Base-by-base conservation (phyloP, 2,797 vertebrate genomes). In the Chloroceryle inda region DNA sequence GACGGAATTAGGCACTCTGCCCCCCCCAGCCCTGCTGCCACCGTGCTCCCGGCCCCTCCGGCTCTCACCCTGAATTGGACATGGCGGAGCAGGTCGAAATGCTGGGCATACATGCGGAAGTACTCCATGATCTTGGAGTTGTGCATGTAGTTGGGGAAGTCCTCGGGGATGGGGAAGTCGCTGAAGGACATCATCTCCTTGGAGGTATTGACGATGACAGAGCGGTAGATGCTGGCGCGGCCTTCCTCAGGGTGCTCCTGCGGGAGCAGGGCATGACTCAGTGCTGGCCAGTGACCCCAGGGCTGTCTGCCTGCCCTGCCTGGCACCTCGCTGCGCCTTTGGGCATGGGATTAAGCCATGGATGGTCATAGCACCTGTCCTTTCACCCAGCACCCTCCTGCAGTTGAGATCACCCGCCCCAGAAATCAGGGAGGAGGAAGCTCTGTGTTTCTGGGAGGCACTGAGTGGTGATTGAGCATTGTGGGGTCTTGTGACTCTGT, bases 181-280 rank as follows among this genome's bases (percentile, higher is more conserved):
- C 99, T 99, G 98, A 98, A 99, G 96, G 99, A 99, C 99, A 99
- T 99, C 98, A 99, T 99, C 97, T 99, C 99, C 95, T 99, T 99
- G 76, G 99, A 99, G 26, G 99, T 98, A 94, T 99, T 99, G 95
- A 97, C 98, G 90, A 99, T 97, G 89, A 99, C 96, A 0, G 99
- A 99, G 87, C 42, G 84, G 67, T 99, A 99, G 91, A 99, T 98
- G 89, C 98, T 98, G 96, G 98, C 96, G 5, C 96, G 96, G 20
- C 95, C 98, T 6, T 98, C 95, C 93, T 99, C 98, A 1, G 95
- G 50, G 14, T 50, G 22, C 50, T 72, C 68, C 68, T 72, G 68
- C 0, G 11, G 58, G 56, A 44, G 52, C 1, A 1, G 47, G 63
- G 9, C 9, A 67, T 0, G 1, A 26, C 61, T 90, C 0, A 0